These are phyloP conservation scores for Tanytarsus gracilentus DNA, from an alignment of 2,888 invertebrate species.

Conservation along the genomic window DNA sequence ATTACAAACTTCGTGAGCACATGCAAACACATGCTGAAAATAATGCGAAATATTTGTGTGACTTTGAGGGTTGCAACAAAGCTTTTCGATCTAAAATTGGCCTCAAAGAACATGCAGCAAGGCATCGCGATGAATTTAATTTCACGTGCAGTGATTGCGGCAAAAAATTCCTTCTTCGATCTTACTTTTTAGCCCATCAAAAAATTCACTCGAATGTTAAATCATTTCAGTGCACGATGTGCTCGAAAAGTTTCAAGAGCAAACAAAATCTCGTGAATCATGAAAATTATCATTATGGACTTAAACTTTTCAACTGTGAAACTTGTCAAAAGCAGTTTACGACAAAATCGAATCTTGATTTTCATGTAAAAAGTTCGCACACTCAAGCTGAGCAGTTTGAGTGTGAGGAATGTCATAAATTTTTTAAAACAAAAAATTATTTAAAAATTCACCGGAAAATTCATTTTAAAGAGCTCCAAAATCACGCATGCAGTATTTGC, in stretches of 20 bases:
- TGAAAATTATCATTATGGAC: slow-evolving; percentile 51
- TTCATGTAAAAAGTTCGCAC: slow-evolving; percentile 14
- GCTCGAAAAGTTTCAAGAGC: slow-evolving; percentile 51
- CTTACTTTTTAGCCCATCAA: slow-evolving; percentile 52
- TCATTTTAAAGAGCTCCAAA: slow-evolving; percentile 48
- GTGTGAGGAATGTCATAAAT: slow-evolving; percentile 50
- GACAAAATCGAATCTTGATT: slow-evolving; percentile 44
- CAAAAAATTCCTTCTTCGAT: slow-evolving; percentile 53
- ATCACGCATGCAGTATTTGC: slow-evolving; percentile 37
- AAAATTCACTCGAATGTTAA: slow-evolving; percentile 51
- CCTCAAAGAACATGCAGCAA: slow-evolving; percentile 51
- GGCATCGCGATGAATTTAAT: slow-evolving; percentile 44
- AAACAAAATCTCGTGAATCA: slow-evolving; percentile 52
- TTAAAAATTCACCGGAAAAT: slow-evolving; percentile 50
- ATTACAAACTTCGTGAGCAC: slow-evolving; percentile 51
- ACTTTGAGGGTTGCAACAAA: slow-evolving; percentile 45
- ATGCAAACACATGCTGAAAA: slow-evolving; percentile 50
- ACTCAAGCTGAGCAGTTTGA: slow-evolving; percentile 41
- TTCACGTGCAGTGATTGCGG: slow-evolving; percentile 45
- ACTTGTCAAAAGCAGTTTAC: slow-evolving; percentile 51
- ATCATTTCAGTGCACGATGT: slow-evolving; percentile 50
- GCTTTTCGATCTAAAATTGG: slow-evolving; percentile 53
- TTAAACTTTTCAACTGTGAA: slow-evolving; percentile 51
- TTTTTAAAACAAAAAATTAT: slow-evolving; percentile 54
- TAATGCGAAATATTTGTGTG: slow-evolving; percentile 49